These are phyloP conservation scores for Pteronotus mesoamericanus DNA, from an alignment of 2,797 vertebrate species.

Conservation along the genomic window DNA sequence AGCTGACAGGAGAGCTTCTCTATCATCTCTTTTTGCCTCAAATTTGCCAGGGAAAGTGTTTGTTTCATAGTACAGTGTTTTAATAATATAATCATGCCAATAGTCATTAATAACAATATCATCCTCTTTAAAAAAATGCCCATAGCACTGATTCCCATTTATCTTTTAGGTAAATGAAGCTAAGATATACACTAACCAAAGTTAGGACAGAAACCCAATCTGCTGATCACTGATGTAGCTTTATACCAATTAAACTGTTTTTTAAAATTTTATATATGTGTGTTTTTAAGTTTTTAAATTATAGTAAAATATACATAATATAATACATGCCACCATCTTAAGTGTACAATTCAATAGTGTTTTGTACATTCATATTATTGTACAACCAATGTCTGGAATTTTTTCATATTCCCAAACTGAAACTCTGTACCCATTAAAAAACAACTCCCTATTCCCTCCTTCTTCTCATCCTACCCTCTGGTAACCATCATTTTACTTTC, in stretches of 20 bases:
- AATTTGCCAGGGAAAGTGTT: background rate
- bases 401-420: background rate
- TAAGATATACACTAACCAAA: background rate
- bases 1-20: slow-evolving; percentile 36
- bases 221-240: background rate
- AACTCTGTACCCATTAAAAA: background rate
- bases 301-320: background rate
- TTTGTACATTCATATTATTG: background rate
- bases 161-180: background rate
- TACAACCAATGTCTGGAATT: background rate
- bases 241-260: background rate
- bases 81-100: background rate
- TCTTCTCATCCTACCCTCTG: too few species aligned
- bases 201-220: background rate
- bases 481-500: background rate
- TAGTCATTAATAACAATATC: slow-evolving; percentile 7
- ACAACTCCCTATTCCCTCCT: background rate
- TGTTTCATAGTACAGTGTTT: slow-evolving; percentile 32
- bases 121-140: background rate
- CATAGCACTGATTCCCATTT: background rate
- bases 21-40: slow-evolving; percentile 40
- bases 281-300: background rate
- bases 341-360: background rate
- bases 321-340: background rate
- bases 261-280: background rate